phyloP scores from a whole-genome alignment of 2,113 vertebrate genomes.

The Puffinus mauretanicus region DNA sequence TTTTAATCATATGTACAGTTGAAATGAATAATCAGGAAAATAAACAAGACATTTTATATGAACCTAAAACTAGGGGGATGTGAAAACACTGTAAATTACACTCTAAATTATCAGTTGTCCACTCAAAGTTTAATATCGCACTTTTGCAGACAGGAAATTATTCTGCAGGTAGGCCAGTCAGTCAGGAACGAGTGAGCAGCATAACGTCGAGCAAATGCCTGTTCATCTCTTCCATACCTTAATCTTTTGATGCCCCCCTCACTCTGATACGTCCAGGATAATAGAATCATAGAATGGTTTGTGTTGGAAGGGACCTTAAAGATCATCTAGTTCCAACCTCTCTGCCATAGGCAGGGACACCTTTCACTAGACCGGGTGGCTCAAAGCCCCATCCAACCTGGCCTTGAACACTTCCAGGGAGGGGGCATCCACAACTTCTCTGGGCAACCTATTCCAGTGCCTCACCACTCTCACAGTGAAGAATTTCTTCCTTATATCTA shows the following conservation, averaged over 20 bases:
- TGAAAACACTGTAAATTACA: neutral
- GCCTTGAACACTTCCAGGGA: no score
- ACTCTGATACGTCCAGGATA: neutral
- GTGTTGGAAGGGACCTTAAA: no score
- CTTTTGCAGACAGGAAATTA: neutral
- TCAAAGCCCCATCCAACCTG: no score
- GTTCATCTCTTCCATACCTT: neutral
- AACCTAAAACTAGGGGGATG: neutral
- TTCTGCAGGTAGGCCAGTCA: neutral
- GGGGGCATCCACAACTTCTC: no score
- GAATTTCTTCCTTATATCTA: no score
- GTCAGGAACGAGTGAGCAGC: neutral
- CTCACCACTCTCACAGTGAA: no score
- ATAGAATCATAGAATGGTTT: no score
- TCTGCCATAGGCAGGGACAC: no score
- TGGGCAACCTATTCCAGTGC: no score
- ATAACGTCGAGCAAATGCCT: neutral
- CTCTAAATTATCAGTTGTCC: neutral
- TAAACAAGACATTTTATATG: slow-evolving; percentile 51
- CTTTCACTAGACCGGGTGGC: no score
- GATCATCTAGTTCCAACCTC: no score
- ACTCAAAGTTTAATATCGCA: neutral
- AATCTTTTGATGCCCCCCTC: no score
- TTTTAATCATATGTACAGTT: slow-evolving; percentile 59
- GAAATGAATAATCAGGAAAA: slow-evolving; percentile 61